Base-by-base conservation (phyloP, 2,888 invertebrate genomes). In the Bembecia ichneumoniformis region DNA sequence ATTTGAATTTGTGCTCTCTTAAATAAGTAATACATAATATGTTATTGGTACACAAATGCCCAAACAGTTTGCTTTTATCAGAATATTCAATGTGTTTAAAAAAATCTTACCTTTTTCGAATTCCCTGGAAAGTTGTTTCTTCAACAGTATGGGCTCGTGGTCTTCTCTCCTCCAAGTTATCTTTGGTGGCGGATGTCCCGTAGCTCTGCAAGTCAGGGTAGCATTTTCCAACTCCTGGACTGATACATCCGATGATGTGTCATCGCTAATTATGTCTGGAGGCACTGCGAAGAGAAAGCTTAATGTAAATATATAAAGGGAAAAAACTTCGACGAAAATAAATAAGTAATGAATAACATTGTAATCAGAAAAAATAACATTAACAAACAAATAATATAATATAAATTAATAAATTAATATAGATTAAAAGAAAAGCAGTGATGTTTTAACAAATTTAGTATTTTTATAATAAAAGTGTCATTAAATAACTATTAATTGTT, bases 111-210 rank as follows among this genome's bases (percentile, higher is more conserved):
- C 84, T 80, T 86, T 86, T 36, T 84, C 82, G 60, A 86, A 84
- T 3, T 87, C 87, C 51, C 84, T 77, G 0, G 82, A 81, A 4
- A 74, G 67, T 2, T 77, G 82, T 55, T 90, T 90, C 62, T 90
- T 89, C 51, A 91, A 69, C 43, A 90, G 67, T 52, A 91, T 89
- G 48, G 89, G 87, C 62, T 90, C 90, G 47, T 92, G 92, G 68
- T 94, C 93, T 67, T 95, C 95, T 47, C 94, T 82, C 57, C 92
- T 89, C 96, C 96, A 96, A 9, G 91, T 93, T 60, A 96, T 94
- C 57, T 91, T 91, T 0, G 95, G 95, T 11, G 89, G 86, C 0
- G 96, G 96, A 57, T 93, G 93, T 1, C 96, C 94, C 0, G 92
- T 94, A 1, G 95, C 96, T 51, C 92, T 92, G 68, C 96, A 96